A percentile compares a stretch with the other conserved stretches of the same genome.
Conservation (phyloP, 2,113 vertebrate genomes). For the Zapus hudsonius region DNA sequence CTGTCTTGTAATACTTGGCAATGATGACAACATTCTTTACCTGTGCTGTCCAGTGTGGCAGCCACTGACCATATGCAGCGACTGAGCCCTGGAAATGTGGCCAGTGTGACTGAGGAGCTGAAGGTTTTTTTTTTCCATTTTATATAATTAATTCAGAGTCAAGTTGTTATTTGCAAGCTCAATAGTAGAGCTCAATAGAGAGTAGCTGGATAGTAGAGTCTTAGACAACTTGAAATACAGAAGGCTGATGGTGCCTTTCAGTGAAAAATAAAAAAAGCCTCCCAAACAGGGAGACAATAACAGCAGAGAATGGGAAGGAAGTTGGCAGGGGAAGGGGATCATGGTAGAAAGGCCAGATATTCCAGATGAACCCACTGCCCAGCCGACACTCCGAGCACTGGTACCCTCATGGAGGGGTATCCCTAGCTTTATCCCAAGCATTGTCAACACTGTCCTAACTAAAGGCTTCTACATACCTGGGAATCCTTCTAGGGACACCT, state of each 20-base stretch:
- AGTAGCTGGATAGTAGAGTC: too few species aligned
- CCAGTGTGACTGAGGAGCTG: neutral
- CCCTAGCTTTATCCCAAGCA: neutral
- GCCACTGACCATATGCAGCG: neutral
- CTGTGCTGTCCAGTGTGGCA: rapidly evolving
- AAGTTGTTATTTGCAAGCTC: neutral
- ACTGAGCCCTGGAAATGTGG: neutral
- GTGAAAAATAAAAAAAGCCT: neutral
- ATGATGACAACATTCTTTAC: rapidly evolving
- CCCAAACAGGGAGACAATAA: neutral
- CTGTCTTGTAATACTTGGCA: rapidly evolving
- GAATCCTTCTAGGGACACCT: neutral
- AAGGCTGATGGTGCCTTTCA: neutral
- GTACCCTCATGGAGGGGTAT: neutral
- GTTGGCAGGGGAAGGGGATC: neutral
- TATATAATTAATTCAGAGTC: neutral
- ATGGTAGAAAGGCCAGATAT: neutral
- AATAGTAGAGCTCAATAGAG: too few species aligned
- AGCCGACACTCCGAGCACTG: neutral
- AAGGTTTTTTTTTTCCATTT: neutral
- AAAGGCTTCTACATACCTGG: neutral
- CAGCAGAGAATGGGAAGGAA: neutral
- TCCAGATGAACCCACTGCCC: too few species aligned
- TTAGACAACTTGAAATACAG: neutral
- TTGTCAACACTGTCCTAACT: neutral